phyloP scores from a whole-genome alignment of 1,140 invertebrate species.

The Neomicropteryx cornuta region DNA sequence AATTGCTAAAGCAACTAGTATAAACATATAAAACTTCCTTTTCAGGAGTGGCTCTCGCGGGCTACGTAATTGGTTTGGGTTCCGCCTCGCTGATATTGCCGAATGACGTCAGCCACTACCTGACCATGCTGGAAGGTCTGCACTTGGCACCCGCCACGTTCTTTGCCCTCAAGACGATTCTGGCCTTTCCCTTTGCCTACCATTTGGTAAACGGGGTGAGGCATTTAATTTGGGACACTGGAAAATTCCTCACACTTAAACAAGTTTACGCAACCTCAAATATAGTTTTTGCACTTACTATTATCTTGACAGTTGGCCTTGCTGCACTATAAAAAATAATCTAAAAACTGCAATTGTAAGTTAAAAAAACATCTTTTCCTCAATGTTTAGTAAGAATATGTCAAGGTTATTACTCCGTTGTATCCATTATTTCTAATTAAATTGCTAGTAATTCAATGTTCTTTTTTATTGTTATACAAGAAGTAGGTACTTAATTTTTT shows the following conservation, averaged over 20 bases:
- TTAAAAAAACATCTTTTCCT: too few species aligned
- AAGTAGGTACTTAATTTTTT: too few species aligned
- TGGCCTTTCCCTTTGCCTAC: conserved; percentile 54
- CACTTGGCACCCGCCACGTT: conserved; percentile 40
- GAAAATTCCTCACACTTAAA: conserved; percentile 56
- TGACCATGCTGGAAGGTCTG: conserved; percentile 42
- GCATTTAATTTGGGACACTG: conserved; percentile 61
- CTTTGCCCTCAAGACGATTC: conserved; percentile 37
- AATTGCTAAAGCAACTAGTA: conserved; percentile 1
- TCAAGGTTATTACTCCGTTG: too few species aligned
- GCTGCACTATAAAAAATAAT: conserved; percentile 34
- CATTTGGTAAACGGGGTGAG: conserved; percentile 62
- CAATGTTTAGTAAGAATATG: too few species aligned
- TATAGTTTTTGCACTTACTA: conserved; percentile 38
- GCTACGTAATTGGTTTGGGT: conserved; percentile 39
- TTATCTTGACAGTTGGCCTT: conserved; percentile 25
- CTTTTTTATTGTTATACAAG: too few species aligned
- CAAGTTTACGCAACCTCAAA: conserved; percentile 62
- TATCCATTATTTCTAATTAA: too few species aligned
- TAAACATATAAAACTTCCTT: conserved; percentile 7
- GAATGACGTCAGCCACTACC: conserved; percentile 42
- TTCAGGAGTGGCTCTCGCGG: conserved; percentile 40
- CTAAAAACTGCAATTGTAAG: too few species aligned
- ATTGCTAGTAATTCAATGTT: too few species aligned
- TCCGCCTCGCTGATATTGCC: conserved; percentile 41